Base-by-base conservation (phyloP, 2,797 vertebrate species). In the Smutsia temminckii region DNA sequence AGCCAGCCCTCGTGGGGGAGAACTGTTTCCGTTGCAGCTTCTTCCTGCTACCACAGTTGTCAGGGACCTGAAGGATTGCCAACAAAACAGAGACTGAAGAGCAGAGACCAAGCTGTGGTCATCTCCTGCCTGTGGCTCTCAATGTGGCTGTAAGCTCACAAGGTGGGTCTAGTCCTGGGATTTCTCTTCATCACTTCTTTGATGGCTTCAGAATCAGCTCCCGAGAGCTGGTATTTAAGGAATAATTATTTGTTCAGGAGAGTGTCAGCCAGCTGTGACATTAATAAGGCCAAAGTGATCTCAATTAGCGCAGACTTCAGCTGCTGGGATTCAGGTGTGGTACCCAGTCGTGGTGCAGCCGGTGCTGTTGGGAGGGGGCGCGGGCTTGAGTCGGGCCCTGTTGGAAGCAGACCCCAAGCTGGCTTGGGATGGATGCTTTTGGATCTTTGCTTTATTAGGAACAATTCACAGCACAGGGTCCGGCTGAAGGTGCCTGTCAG, bases 401-500 rank as follows among this genome's bases (percentile, higher is more conserved):
- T 0, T 17, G 21, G 69, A 61, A 10, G 27, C 32, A 20, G 53
- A 2, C 20, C 64, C 53, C 53, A 12, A 57, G 64, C 61, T 42
- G 16, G 13, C 81, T 20, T 11, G 2, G 16, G 66, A 10, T 18
- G 20, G 74, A 5, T 2, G 2, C 32, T 63, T 40, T 53, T 74
- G 66, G 12, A 3, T 53, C 55, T 5, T 4, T 7, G n/a, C 20
- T 55, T 55, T 59, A 25, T 20, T 13, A 23, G 51, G 63, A 59
- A 49, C 5, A 2, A 14, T 17, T 37, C 55, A 1, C 32, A 8
- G 1, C 16, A 2, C 3, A 0, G 17, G 55, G 29, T 34, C 23
- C 2, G 0, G 53, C 32, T 13, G 46, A 6, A 16, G 12, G 14
- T 5, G 3, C 20, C 25, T 3, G 0, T 13, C 25, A 18, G 13